Conservation (phyloP, 2,113 vertebrate species). For the Strix aluco region DNA sequence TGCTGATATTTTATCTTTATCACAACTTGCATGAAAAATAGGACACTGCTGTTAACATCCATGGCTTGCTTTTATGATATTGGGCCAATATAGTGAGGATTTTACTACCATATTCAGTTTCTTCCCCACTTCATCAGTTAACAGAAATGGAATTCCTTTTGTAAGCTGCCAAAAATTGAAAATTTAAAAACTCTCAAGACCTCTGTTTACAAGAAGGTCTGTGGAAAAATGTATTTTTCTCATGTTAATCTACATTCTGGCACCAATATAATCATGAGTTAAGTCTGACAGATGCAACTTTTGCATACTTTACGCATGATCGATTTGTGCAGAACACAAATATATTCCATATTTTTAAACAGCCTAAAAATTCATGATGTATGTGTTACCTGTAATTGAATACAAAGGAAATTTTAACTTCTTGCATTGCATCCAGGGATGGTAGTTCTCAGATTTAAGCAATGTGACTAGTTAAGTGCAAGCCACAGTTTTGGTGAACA, state of each 20-base stretch:
- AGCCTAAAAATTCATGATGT: not conserved
- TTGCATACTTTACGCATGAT: not conserved
- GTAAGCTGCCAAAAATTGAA: not conserved
- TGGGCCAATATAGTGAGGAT: not conserved
- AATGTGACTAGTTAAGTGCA: not conserved
- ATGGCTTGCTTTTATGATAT: not conserved
- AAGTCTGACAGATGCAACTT: not conserved
- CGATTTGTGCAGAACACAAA: not conserved
- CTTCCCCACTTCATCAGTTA: not conserved
- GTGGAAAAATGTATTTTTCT: not conserved
- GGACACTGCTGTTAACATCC: not conserved
- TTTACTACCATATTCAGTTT: not conserved
- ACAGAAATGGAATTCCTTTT: not conserved
- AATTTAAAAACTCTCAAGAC: not conserved
- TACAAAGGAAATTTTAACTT: not conserved
- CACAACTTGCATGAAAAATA: conserved; percentile 20
- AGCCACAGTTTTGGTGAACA: not conserved
- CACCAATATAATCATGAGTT: not conserved
- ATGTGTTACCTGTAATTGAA: not conserved
- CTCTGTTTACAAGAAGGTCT: not conserved
- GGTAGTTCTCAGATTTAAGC: not conserved
- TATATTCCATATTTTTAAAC: not conserved
- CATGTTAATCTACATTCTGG: not conserved
- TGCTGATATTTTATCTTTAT: not conserved
- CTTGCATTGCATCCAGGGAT: not conserved